phyloP scores from a whole-genome alignment of 2,888 invertebrate genomes.

The Desoria tigrina region DNA sequence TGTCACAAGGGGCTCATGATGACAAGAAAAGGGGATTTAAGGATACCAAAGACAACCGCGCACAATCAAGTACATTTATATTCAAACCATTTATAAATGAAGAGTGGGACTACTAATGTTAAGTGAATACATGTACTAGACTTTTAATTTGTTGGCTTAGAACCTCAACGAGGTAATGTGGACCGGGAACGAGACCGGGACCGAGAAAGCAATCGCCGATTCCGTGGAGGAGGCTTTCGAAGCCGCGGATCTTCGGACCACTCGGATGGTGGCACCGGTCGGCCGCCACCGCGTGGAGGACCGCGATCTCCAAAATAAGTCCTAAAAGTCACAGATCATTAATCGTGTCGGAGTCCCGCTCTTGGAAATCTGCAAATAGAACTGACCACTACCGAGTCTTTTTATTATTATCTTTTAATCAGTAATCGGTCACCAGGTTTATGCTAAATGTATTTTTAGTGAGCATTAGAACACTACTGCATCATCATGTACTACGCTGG shows the following conservation, averaged over 20 bases:
- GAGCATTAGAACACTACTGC: too few relatives aligned
- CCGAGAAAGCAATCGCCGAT: conserved; percentile 35
- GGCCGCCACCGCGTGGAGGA: conserved; percentile 34
- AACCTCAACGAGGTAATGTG: conserved; percentile 39
- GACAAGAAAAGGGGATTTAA: conserved; percentile 42
- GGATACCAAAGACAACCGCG: conserved; percentile 49
- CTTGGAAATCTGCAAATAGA: neutral
- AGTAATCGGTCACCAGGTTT: too few relatives aligned
- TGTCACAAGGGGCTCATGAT: conserved; percentile 25
- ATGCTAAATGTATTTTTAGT: too few relatives aligned
- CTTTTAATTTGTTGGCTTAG: conserved; percentile 20
- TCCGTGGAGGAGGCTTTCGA: conserved; percentile 30
- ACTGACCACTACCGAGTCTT: neutral
- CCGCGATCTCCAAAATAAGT: conserved; percentile 41
- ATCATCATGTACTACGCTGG: too few relatives aligned
- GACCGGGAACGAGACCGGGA: conserved; percentile 41
- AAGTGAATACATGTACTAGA: too few relatives aligned
- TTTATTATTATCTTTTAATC: too few relatives aligned
- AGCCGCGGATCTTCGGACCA: conserved; percentile 45
- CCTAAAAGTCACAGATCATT: conserved; percentile 22
- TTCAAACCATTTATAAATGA: too few relatives aligned
- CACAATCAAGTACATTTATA: conserved; percentile 50
- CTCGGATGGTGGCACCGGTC: conserved; percentile 29
- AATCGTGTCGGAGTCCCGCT: neutral
- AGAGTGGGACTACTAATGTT: too few relatives aligned